phyloP scores from a whole-genome alignment of 1,140 invertebrate genomes.

The Copidosoma floridanum region DNA sequence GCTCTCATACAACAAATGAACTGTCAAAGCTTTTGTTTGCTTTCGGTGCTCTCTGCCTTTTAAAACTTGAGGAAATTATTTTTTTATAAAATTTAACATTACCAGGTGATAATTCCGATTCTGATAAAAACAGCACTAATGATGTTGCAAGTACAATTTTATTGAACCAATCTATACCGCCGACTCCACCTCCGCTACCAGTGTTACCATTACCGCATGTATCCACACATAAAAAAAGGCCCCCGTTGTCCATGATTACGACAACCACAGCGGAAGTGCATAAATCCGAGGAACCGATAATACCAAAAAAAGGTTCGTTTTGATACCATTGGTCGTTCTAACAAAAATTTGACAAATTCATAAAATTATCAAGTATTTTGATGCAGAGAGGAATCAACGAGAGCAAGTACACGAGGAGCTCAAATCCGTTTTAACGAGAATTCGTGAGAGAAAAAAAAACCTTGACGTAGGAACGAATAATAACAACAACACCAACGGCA shows the following conservation, averaged over 20 bases:
- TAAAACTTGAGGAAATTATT: too few relatives aligned
- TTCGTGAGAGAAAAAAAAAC: conserved; percentile 9
- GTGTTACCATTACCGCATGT: too few relatives aligned
- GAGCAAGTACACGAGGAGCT: conserved; percentile 22
- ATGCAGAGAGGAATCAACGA: neutral
- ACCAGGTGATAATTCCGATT: conserved; percentile 14
- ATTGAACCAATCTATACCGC: conserved; percentile 1
- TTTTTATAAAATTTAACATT: too few relatives aligned
- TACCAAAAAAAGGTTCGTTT: conserved; percentile 22
- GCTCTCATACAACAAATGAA: too few relatives aligned
- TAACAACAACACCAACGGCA: too few relatives aligned
- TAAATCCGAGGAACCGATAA: neutral
- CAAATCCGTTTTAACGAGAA: conserved; percentile 15
- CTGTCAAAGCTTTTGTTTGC: too few relatives aligned
- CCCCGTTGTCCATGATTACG: too few relatives aligned
- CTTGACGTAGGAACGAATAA: neutral
- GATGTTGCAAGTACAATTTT: too few relatives aligned
- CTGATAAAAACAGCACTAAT: conserved; percentile 3
- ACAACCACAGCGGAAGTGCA: too few relatives aligned
- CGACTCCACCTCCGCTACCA: conserved; percentile 14
- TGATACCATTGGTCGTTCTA: too few relatives aligned
- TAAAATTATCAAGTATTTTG: neutral
- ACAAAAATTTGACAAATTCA: neutral
- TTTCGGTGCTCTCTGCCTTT: too few relatives aligned
- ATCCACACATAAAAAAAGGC: too few relatives aligned